Conservation (phyloP, 2,113 vertebrate species). For the Fulmarus glacialis region DNA sequence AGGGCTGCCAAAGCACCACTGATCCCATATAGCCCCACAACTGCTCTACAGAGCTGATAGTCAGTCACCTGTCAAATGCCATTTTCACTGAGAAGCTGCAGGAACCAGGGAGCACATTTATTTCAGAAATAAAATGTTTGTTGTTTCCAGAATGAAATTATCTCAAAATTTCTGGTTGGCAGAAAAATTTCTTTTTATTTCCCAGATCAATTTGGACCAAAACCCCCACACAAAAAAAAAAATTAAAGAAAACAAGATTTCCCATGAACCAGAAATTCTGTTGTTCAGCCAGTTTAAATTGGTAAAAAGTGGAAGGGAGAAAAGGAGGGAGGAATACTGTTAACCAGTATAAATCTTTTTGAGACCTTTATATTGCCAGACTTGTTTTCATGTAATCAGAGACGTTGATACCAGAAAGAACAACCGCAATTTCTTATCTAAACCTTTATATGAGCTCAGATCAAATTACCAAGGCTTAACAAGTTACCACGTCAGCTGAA, state of each 20-base stretch:
- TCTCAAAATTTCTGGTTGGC: background rate
- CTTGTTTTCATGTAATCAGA: background rate
- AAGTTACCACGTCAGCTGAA: background rate
- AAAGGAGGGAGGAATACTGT: background rate
- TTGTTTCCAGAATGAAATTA: slow-evolving; percentile 5
- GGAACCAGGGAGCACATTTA: background rate
- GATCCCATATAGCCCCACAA: background rate
- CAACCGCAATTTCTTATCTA: background rate
- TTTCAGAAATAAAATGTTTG: background rate
- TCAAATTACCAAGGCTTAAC: background rate
- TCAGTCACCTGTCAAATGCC: slow-evolving; percentile 31
- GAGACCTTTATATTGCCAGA: background rate
- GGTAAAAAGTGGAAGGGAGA: background rate
- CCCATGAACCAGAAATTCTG: background rate
- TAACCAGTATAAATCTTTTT: background rate
- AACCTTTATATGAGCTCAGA: background rate
- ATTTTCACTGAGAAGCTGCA: slow-evolving; percentile 38
- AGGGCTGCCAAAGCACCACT: background rate
- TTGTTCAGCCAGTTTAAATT: background rate
- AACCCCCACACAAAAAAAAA: background rate
- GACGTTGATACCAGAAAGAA: background rate
- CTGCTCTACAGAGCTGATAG: background rate
- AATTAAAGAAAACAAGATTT: background rate
- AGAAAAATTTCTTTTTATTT: background rate
- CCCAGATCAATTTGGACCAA: background rate